Percentiles rank a stretch among this genome's conserved stretches.
These are phyloP conservation scores for Synodontis membranacea DNA, from an alignment of 2,113 vertebrate genomes.

Conservation along the genomic window DNA sequence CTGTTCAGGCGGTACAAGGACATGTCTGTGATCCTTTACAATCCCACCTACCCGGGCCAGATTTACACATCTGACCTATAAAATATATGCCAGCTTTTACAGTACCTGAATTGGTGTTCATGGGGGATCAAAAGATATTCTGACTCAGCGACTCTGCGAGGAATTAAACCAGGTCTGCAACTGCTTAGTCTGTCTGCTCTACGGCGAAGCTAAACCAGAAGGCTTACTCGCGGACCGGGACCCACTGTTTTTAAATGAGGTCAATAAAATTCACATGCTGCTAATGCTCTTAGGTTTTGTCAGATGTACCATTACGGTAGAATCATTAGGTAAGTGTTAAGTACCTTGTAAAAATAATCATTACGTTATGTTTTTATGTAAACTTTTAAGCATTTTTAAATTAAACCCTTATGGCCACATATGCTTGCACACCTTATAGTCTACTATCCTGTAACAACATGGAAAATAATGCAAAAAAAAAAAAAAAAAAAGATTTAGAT, in stretches of 20 bases:
- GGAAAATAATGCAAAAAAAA: background rate
- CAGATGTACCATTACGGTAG: background rate
- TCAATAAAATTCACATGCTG: constrained; percentile 36
- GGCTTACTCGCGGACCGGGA: background rate
- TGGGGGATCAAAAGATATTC: constrained; percentile 18
- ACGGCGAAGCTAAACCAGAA: constrained; percentile 31
- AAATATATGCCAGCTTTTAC: constrained; percentile 5
- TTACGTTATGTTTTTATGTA: background rate
- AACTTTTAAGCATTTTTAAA: background rate
- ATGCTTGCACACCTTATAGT: background rate
- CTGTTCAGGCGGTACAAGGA: background rate
- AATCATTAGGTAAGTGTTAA: constrained; percentile 3
- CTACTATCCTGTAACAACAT: background rate
- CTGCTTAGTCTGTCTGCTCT: constrained; percentile 38
- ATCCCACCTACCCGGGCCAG: background rate
- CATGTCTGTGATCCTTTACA: background rate
- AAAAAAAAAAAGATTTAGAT: background rate
- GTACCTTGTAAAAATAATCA: constrained; percentile 2
- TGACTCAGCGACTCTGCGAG: constrained; percentile 22
- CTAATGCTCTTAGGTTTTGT: background rate
- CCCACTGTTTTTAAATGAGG: constrained; percentile 23
- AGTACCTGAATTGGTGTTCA: background rate
- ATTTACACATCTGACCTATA: constrained; percentile 3
- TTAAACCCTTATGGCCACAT: background rate
- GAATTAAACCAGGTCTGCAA: constrained; percentile 22